Conservation (phyloP, 2,797 vertebrate genomes). For the Bovichtus variegatus region DNA sequence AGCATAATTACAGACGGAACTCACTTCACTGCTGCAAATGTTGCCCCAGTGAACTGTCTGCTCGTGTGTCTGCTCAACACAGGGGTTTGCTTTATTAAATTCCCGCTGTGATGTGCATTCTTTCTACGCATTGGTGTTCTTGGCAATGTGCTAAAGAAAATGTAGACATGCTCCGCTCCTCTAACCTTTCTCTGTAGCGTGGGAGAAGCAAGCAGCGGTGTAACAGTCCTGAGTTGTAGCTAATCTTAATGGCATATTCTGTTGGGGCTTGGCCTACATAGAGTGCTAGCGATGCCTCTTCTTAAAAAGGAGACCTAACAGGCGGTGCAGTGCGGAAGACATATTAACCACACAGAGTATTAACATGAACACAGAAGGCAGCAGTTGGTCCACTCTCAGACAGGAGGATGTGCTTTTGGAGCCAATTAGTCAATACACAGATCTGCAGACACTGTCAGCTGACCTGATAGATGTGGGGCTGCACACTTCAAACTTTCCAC, state of each 20-base stretch:
- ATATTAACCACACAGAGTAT: conserved; percentile 58
- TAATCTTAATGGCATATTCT: conserved; percentile 82
- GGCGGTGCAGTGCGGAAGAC: conserved; percentile 63
- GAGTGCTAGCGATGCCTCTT: conserved; percentile 64
- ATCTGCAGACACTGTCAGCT: conserved; percentile 48
- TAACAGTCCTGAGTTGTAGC: conserved; percentile 66
- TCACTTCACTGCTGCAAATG: conserved; percentile 19
- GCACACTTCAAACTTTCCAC: conserved; percentile 50
- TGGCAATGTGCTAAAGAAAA: conserved; percentile 23
- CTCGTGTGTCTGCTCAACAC: conserved; percentile 35
- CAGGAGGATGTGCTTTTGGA: conserved; percentile 46
- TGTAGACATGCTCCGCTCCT: conserved; percentile 40
- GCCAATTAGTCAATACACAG: conserved; percentile 59
- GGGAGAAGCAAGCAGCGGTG: conserved; percentile 46
- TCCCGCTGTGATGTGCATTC: conserved; percentile 44
- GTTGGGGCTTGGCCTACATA: conserved; percentile 85
- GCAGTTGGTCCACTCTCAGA: conserved; percentile 42
- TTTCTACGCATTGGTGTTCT: conserved; percentile 23
- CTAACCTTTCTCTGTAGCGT: conserved; percentile 63
- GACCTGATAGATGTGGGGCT: conserved; percentile 48
- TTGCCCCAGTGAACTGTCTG: conserved; percentile 23
- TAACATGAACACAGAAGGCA: conserved; percentile 70
- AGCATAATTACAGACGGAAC: conserved; percentile 46
- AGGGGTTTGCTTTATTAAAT: conserved; percentile 56
- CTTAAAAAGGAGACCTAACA: conserved; percentile 74